Base-by-base conservation (phyloP, 2,888 invertebrate species). In the Cephus sareptanus region DNA sequence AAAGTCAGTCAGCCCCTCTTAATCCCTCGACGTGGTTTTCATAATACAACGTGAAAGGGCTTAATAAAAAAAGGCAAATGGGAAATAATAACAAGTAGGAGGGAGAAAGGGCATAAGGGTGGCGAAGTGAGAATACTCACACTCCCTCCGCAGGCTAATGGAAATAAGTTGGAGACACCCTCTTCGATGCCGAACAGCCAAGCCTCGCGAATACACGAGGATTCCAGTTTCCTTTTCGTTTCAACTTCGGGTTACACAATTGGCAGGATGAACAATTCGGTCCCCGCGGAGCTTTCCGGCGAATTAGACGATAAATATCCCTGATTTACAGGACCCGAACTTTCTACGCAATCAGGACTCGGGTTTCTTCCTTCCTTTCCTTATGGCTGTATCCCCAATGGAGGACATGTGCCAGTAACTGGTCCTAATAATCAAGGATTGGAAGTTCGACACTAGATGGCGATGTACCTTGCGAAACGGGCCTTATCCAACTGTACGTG, bases 231-330 rank as follows among this genome's bases (percentile, higher is more conserved):
- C 56, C 23, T 56, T 15, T 56, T 56, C 56, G 56, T 56, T 56
- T 56, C 23, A 56, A 15, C 23, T 56, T 56, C 23, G 56, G 56
- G 56, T 15, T 56, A 56, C 23, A 56, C 56, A 56, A 56, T 56
- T 56, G 56, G 23, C 23, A 23, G 76, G 78, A 79, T 81, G 81
- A 83, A 82, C 81, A 82, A 84, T 81, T 82, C 77, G 79, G 79
- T 81, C 82, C 56, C 80, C 79, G 82, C 77, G 79, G 82, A 84
- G 84, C 87, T 87, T 84, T 88, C 82, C 84, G 79, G 80, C 83
- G 85, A 85, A 88, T 87, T 86, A 85, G 81, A 83, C 85, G 84
- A 87, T 87, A 87, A 88, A 88, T 85, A 87, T 85, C 84, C 78
- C 82, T 85, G 85, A 87, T 87, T 87, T 86, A 87, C 81, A 79